Base-by-base conservation (phyloP, 2,888 invertebrate genomes). In the Stramonita haemastoma region DNA sequence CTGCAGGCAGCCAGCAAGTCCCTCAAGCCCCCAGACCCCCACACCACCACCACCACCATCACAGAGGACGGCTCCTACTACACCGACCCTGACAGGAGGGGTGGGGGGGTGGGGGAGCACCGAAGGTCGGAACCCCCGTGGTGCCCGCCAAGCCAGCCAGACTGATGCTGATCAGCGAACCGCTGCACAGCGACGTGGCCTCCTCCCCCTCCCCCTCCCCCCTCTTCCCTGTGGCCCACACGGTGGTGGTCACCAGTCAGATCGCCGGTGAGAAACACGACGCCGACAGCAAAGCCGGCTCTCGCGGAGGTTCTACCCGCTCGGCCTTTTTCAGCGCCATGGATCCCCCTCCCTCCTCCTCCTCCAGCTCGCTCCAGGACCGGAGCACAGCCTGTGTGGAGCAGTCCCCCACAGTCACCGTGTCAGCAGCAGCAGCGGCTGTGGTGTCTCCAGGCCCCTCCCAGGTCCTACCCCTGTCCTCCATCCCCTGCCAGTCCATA, bases 241-340 rank as follows among this genome's bases (percentile, higher is more conserved):
- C 83, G 26, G 83, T 88, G 34, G 83, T 83, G 0, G 83, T 83
- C 26, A 81, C 88, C 22, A 88, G 88, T 29, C 88, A 88, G 66
- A 84, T 83, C 26, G 32, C 88, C 36, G 46, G 22, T n/a, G 34
- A 60, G 32, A 29, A 84, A n/a, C 66, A 34, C 11, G 77, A 79
- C 29, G 26, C 77, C 8, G 77, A 79, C 11, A 79, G 34, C 32
- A 79, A 32, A 26, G 57, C 56, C 2, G 29, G 60, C 0, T 89
- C 90, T 57, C 91, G 60, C 81, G 92, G 93, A 89, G 92, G 91
- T 86, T 92, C 93, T 84, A 93, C 93, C 15, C 90, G 94, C n/a
- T 93, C 92, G 83, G 93, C 92, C 70, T 94, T 94, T 90, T 94
- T 94, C 87, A 93, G 93, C 91, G 93, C 94, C 36, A 84, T 93